Percentiles rank a stretch among this genome's conserved stretches.
Evolutionary conservation across 2,888 invertebrate species (phyloP).

Genomic region (Drosophila meridionalis): DNA sequence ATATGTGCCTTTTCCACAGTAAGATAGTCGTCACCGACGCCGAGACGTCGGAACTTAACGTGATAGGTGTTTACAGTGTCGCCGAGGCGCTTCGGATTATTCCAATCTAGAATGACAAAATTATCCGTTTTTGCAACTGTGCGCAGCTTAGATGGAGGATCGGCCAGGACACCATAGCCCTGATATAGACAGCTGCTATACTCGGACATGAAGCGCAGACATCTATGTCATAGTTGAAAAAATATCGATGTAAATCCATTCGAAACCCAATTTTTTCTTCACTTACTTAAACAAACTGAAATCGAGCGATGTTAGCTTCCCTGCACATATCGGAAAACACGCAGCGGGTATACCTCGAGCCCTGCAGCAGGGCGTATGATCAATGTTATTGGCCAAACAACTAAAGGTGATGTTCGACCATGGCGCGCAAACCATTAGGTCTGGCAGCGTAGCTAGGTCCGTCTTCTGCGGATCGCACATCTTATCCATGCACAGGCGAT

Average conservation of each 20-base stretch:
- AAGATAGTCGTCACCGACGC: conserved; percentile 87
- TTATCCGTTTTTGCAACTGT: conserved; percentile 91
- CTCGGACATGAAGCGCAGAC: conserved; percentile 92
- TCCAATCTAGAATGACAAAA: conserved; percentile 93
- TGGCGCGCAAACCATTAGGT: conserved; percentile 95
- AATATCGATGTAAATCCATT: background rate
- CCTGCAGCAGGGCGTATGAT: conserved; percentile 93
- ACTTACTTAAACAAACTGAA: conserved; percentile 93
- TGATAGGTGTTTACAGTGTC: conserved; percentile 90
- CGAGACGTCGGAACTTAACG: conserved; percentile 87
- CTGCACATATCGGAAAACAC: conserved; percentile 92
- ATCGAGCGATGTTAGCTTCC: conserved; percentile 91
- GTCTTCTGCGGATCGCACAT: conserved; percentile 91
- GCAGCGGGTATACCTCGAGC: conserved; percentile 90
- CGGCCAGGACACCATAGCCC: conserved; percentile 93
- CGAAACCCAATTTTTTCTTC: background rate
- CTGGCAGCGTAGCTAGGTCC: conserved; percentile 86
- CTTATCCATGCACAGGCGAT: conserved; percentile 90
- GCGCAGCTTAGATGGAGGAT: conserved; percentile 89
- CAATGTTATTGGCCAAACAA: conserved; percentile 91
- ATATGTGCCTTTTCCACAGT: conserved; percentile 85
- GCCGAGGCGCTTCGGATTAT: conserved; percentile 88
- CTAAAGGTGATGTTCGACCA: conserved; percentile 93
- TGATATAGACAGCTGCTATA: conserved; percentile 93
- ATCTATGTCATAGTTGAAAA: conserved; percentile 84